Base-by-base conservation (phyloP, 2,797 vertebrate genomes). In the Pangasius krempfi region DNA sequence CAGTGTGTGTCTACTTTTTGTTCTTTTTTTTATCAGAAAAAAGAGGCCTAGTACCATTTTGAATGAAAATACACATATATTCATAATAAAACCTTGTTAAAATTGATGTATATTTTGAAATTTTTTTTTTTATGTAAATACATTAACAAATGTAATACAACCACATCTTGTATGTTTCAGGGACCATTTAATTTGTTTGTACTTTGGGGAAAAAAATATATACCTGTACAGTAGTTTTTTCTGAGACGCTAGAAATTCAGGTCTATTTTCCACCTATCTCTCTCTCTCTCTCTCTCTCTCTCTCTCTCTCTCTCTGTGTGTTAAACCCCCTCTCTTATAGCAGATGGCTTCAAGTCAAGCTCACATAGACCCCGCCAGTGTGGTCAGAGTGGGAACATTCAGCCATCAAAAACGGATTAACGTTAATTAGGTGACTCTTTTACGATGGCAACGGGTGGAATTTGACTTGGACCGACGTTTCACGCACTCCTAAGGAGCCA, bases 341-440 rank as follows among this genome's bases (percentile, higher is more conserved):
- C 80, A 89, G 86, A 89, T 84, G 84, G 91, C 90, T 83, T 72
- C 79, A 7, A 85, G 84, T 88, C 75, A 92, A 92, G 92, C 85
- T 76, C 66, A 87, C 44, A 84, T 40, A 89, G 82, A 90, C 81
- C 72, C 40, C 81, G 68, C 90, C 89, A 90, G 62, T 94, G 91
- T 94, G 92, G 92, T 91, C 89, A 90, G 37, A 87, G 87, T 86
- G 62, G 91, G 91, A 91, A 83, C 50, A 86, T 91, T 92, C 87
- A 76, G 91, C 91, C 89, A 91, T 90, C 93, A 92, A 90, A 94
- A 92, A 91, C 72, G 84, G 86, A 93, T 94, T 93, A 92, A 84
- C 81, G 82, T 82, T 91, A 92, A 93, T 92, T 89, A 87, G 88
- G 84, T 91, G 70, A 73, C 90, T 86, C 44, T 92, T 94, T 93